Evolutionary conservation across 2,888 invertebrate species (phyloP).

Genomic region (Scrobipalpa atriplicella): DNA sequence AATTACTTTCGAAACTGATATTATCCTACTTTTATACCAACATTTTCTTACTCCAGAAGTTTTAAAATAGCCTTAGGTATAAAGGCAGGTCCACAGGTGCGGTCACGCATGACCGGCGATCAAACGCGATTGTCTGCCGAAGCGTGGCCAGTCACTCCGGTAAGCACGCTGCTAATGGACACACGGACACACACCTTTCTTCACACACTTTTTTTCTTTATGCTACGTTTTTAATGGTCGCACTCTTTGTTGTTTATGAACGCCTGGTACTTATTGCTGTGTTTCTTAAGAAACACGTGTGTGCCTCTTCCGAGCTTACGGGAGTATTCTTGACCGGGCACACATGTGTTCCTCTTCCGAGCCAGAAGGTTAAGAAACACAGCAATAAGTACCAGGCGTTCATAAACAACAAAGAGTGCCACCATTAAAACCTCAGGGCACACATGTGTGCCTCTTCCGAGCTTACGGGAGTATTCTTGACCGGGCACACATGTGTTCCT

Average conservation of each 20-base stretch:
- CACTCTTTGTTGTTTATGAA: conserved; percentile 31
- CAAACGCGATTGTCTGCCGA: conserved; percentile 63
- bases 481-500: no score
- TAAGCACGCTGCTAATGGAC: conserved; percentile 41
- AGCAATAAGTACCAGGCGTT: conserved; percentile 10
- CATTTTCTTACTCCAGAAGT: conserved; percentile 27
- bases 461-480: no score
- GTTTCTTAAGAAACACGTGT: no score
- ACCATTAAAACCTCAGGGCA: no score
- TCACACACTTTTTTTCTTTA: conserved; percentile 8
- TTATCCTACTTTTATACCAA: neutral
- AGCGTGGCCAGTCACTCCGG: conserved; percentile 53
- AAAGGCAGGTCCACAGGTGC: conserved; percentile 41
- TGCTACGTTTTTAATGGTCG: conserved; percentile 34
- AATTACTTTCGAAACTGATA: neutral
- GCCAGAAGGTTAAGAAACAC: no score
- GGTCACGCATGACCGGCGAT: conserved; percentile 66
- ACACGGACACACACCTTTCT: no score
- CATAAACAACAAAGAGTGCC: no score
- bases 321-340: no score
- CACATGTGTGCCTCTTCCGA: no score
- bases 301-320: no score
- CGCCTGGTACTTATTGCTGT: conserved; percentile 12
- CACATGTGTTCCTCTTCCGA: no score
- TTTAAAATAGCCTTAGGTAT: conserved; percentile 51